Conservation (phyloP, 1,140 invertebrate species). For the Sitobion miscanthi region DNA sequence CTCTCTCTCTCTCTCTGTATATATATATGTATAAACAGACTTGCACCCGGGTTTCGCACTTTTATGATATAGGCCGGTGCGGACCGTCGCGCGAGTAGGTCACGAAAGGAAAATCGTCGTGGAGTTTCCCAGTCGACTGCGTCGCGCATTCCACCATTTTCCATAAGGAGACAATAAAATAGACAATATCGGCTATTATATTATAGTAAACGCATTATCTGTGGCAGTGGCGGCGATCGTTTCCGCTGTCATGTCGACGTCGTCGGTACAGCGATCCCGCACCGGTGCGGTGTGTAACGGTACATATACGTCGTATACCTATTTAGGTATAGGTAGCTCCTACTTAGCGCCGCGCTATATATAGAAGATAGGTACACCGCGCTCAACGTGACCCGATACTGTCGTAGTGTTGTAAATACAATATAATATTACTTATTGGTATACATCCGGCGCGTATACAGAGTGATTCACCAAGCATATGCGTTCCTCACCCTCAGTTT, state of each 20-base stretch:
- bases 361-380: neutral
- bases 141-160: slow-evolving; percentile 34
- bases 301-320: neutral
- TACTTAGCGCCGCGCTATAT: neutral
- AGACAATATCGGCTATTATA: neutral
- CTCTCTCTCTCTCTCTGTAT: neutral
- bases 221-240: neutral
- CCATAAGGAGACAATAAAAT: neutral
- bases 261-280: neutral
- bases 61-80: neutral
- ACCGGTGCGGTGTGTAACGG: neutral
- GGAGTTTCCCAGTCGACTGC: slow-evolving; percentile 13
- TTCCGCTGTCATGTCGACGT: neutral
- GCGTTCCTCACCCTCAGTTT: too few relatives aligned
- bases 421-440: neutral
- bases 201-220: neutral
- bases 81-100: neutral
- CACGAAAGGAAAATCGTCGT: slow-evolving; percentile 48
- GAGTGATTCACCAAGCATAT: neutral
- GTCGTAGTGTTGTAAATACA: neutral
- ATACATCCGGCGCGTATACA: neutral
- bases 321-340: neutral
- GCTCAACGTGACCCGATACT: neutral
- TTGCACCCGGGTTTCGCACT: neutral
- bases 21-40: neutral